phyloP scores from a whole-genome alignment of 2,797 vertebrate genomes.

The Numenius phaeopus region DNA sequence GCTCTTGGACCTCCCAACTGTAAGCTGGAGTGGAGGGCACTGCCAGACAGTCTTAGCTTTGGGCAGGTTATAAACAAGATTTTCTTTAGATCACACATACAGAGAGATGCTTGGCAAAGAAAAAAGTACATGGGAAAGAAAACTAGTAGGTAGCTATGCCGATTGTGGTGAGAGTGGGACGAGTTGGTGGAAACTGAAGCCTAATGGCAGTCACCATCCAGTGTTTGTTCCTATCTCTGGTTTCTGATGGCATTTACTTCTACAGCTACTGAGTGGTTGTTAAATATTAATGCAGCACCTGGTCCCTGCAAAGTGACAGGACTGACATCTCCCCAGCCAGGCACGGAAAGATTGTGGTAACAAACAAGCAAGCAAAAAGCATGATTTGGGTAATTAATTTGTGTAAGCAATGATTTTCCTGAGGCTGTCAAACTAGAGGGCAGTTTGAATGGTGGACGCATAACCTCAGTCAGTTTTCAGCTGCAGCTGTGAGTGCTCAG shows the following conservation, averaged over 20 bases:
- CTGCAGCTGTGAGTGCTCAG: not conserved
- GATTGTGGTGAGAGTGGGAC: not conserved
- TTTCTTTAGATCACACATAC: not conserved
- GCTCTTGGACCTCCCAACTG: not conserved
- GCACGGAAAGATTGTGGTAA: not conserved
- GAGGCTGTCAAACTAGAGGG: not conserved
- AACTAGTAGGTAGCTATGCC: not conserved
- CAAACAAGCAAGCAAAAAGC: not conserved
- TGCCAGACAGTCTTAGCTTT: not conserved
- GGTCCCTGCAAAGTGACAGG: not conserved
- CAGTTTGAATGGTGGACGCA: not conserved
- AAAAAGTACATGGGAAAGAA: not conserved
- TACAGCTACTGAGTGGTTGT: not conserved
- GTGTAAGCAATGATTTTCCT: not conserved
- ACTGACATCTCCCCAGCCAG: not conserved
- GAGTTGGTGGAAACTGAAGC: not conserved
- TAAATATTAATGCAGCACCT: not conserved
- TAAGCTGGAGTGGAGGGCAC: not conserved
- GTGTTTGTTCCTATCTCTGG: not conserved
- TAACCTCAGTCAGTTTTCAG: not conserved
- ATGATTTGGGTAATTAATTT: not conserved
- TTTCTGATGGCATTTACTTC: not conserved
- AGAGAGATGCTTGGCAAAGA: not conserved
- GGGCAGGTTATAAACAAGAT: not conserved
- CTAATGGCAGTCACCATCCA: rapidly evolving